Conservation (phyloP, 2,113 vertebrate genomes). For the Macrotus californicus region DNA sequence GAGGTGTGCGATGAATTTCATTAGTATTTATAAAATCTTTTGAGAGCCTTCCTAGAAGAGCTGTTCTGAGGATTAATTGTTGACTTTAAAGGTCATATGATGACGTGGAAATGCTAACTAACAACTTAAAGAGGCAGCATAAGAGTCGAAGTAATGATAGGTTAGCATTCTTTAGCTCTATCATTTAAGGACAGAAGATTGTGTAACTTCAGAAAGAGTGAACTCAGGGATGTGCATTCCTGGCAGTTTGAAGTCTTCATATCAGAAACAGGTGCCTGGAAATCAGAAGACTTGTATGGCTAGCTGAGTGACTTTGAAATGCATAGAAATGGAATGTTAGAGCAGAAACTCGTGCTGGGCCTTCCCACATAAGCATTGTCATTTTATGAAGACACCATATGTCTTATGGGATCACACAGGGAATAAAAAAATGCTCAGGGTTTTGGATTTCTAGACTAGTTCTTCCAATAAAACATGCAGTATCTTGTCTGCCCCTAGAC, state of each 20-base stretch:
- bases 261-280: not conserved
- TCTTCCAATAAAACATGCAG: not conserved
- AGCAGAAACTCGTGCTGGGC: not conserved
- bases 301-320: not conserved
- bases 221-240: not conserved
- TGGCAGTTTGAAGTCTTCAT: not conserved
- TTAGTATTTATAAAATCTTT: conserved; percentile 50
- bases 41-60: not conserved
- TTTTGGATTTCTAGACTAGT: not conserved
- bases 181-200: not conserved
- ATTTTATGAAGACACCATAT: not conserved
- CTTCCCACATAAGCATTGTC: not conserved
- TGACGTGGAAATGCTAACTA: conserved; percentile 10
- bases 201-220: not conserved
- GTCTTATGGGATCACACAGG: not conserved
- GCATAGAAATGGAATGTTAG: not conserved
- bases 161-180: not conserved
- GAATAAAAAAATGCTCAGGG: not conserved
- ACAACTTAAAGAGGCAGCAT: not conserved
- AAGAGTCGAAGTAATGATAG: not conserved
- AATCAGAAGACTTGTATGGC: not conserved
- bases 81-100: conserved; percentile 14
- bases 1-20: not conserved
- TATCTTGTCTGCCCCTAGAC: not conserved
- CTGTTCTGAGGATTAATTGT: conserved; percentile 40